These are phyloP conservation scores for Stegophylla sp. DNA, from an alignment of 2,888 invertebrate species.

Conservation along the genomic window DNA sequence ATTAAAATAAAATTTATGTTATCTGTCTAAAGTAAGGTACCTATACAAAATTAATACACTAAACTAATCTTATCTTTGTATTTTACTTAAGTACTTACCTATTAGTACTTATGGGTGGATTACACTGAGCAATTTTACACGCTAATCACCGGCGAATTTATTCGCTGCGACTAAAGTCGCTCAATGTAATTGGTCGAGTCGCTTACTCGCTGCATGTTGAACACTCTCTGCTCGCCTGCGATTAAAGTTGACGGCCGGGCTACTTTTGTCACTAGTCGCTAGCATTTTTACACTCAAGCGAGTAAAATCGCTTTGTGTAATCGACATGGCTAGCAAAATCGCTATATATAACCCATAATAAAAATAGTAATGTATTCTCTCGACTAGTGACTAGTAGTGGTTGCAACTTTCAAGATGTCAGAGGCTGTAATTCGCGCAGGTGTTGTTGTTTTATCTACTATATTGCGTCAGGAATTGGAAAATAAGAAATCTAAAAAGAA, in stretches of 20 bases:
- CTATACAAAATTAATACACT: too few species aligned
- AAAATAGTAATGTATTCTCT: too few species aligned
- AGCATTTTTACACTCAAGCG: not conserved
- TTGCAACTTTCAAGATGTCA: too few species aligned
- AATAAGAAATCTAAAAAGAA: constrained; percentile 7
- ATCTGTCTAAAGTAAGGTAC: too few species aligned
- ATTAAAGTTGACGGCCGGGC: not conserved
- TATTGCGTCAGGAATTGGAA: constrained; percentile 17
- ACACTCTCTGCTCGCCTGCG: not conserved
- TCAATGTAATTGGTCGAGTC: constrained; percentile 17
- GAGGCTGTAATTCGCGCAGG: not conserved
- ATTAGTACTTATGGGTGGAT: not conserved
- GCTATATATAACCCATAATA: too few species aligned
- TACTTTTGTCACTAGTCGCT: not conserved
- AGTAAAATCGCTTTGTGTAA: constrained; percentile 14
- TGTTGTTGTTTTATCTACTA: not conserved
- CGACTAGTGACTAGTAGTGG: not conserved
- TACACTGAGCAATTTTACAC: constrained; percentile 7
- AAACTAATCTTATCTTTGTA: too few species aligned
- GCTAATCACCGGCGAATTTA: not conserved
- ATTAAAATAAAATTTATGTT: too few species aligned
- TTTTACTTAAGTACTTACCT: too few species aligned
- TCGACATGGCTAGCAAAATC: constrained; percentile 16
- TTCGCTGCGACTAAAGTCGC: constrained; percentile 3
- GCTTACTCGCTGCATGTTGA: too few species aligned